Evolutionary conservation across 2,113 vertebrate genomes (phyloP).

Genomic region (Mustela lutreola): DNA sequence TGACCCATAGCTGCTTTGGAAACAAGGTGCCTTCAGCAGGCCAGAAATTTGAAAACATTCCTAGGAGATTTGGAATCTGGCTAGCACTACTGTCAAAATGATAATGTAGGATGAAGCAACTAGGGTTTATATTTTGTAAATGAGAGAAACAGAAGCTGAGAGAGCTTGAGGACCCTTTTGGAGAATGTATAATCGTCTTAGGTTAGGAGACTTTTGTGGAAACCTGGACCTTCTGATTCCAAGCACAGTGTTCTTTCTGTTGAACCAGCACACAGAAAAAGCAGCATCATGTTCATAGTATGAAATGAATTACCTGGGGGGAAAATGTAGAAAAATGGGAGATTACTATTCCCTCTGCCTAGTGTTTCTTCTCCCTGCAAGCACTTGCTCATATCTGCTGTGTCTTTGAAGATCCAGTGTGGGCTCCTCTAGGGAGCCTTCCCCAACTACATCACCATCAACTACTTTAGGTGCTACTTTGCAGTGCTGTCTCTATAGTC

Average conservation of each 20-base stretch:
- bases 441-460: neutral
- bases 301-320: neutral
- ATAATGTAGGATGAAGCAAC: neutral
- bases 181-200: neutral
- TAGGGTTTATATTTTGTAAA: neutral
- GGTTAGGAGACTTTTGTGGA: neutral
- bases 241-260: neutral
- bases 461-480: neutral
- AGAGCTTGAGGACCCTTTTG: neutral
- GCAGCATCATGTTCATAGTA: neutral
- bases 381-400: neutral
- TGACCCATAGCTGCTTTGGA: neutral
- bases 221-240: neutral
- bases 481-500: neutral
- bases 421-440: neutral
- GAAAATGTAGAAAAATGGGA: neutral
- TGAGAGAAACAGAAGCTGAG: neutral
- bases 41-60: neutral
- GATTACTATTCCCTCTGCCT: neutral
- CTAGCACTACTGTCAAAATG: neutral
- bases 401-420: neutral
- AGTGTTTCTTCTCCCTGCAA: neutral
- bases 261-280: neutral
- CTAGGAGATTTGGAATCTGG: constrained; percentile 3
- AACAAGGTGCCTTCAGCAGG: neutral